A percentile compares a stretch with the other conserved stretches of the same genome.
Conservation (phyloP, 2,797 vertebrate genomes). For the Myotis daubentonii region DNA sequence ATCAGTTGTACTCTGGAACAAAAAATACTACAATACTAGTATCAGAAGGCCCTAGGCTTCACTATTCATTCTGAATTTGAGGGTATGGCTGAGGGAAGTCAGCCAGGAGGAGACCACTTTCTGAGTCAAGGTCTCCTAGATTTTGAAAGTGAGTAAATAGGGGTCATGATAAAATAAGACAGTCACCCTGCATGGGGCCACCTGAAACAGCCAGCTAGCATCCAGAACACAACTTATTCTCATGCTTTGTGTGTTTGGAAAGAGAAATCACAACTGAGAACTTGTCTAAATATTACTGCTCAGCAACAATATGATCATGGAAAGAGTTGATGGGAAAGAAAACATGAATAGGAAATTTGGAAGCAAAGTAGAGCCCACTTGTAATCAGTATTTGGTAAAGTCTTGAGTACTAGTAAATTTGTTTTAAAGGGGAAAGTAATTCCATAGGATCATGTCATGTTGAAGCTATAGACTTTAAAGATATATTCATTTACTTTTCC, state of each 20-base stretch:
- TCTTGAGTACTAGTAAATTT: not conserved
- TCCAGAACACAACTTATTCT: not conserved
- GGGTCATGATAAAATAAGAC: not conserved
- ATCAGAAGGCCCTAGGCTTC: not conserved
- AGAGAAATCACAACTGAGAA: not conserved
- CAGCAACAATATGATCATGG: not conserved
- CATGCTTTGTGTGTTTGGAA: not conserved
- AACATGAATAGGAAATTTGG: slow-evolving; percentile 38
- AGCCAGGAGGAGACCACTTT: not conserved
- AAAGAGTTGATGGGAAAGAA: not conserved
- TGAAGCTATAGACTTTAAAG: not conserved
- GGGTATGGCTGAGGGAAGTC: not conserved
- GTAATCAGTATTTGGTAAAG: not conserved
- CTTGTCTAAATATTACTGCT: not conserved
- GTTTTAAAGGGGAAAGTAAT: not conserved
- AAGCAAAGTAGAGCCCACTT: not conserved
- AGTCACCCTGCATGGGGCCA: accelerated
- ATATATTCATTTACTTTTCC: not conserved
- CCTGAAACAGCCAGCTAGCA: not conserved
- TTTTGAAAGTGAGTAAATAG: not conserved
- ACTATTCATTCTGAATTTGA: not conserved
- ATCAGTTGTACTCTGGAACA: not conserved
- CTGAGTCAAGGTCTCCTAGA: not conserved
- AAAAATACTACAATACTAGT: not conserved
- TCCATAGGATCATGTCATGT: not conserved